Conservation (phyloP, 2,888 invertebrate genomes). For the Coenonympha arcania region DNA sequence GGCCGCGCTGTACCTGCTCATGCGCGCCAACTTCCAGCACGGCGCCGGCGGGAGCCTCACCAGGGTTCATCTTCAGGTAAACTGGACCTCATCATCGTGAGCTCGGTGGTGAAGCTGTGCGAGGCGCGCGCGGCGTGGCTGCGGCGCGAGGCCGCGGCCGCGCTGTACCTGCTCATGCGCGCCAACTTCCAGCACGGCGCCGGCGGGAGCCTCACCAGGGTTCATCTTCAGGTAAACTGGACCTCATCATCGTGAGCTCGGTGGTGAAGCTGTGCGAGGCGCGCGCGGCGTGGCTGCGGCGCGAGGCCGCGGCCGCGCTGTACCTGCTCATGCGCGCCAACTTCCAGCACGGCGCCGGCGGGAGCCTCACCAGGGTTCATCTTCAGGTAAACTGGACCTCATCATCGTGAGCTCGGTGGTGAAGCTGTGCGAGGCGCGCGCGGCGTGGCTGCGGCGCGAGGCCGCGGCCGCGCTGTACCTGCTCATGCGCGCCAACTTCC, state of each 20-base stretch:
- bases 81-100: conserved; percentile 76
- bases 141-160: conserved; percentile 92
- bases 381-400: conserved; percentile 78
- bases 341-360: conserved; percentile 89
- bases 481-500: conserved; percentile 95
- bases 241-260: conserved; percentile 81
- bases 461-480: conserved; percentile 93
- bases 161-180: conserved; percentile 92
- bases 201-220: conserved; percentile 87
- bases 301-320: conserved; percentile 92
- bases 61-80: conserved; percentile 88
- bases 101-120: conserved; percentile 86
- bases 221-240: conserved; percentile 84
- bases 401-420: conserved; percentile 85
- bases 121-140: conserved; percentile 88
- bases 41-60: conserved; percentile 87
- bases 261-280: conserved; percentile 89
- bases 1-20: conserved; percentile 90
- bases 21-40: conserved; percentile 96
- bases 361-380: conserved; percentile 90
- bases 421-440: conserved; percentile 88
- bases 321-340: conserved; percentile 95
- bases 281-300: conserved; percentile 85
- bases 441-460: conserved; percentile 88
- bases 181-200: conserved; percentile 93